Evolutionary conservation across 2,113 vertebrate genomes (phyloP).

Genomic region (Syngnathus typhle): DNA sequence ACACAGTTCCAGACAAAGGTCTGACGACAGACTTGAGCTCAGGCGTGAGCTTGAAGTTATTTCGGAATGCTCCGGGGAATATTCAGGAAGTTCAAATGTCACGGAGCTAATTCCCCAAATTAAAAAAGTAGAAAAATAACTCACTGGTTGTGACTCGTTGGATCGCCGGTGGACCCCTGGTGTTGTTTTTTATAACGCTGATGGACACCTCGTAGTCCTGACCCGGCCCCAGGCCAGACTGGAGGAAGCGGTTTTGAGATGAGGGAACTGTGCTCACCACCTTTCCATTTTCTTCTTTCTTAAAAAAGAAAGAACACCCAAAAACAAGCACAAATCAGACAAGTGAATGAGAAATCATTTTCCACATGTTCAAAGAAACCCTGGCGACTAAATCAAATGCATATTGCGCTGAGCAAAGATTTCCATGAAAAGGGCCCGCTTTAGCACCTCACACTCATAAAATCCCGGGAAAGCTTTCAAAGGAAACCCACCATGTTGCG

Average conservation of each 20-base stretch:
- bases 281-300: slow-evolving; percentile 91
- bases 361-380: slow-evolving; percentile 37
- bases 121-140: slow-evolving; percentile 16
- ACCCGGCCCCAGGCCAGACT: slow-evolving; percentile 85
- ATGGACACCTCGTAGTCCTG: slow-evolving; percentile 90
- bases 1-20: not conserved
- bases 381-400: slow-evolving; percentile 34
- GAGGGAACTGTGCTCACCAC: slow-evolving; percentile 77
- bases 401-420: slow-evolving; percentile 32
- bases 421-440: slow-evolving; percentile 28
- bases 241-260: slow-evolving; percentile 77
- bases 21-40: not conserved
- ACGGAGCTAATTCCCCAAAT: not conserved
- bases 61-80: not conserved
- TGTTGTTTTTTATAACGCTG: slow-evolving; percentile 84
- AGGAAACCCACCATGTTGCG: slow-evolving; percentile 76
- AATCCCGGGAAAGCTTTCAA: slow-evolving; percentile 15
- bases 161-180: slow-evolving; percentile 76
- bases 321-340: not conserved
- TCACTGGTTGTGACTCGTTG: slow-evolving; percentile 84
- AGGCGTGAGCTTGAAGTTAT: not conserved
- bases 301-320: slow-evolving; percentile 24
- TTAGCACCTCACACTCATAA: slow-evolving; percentile 21
- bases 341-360: slow-evolving; percentile 3
- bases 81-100: not conserved